Evolutionary conservation across 2,113 vertebrate species (phyloP).

Genomic region (Caretta caretta): DNA sequence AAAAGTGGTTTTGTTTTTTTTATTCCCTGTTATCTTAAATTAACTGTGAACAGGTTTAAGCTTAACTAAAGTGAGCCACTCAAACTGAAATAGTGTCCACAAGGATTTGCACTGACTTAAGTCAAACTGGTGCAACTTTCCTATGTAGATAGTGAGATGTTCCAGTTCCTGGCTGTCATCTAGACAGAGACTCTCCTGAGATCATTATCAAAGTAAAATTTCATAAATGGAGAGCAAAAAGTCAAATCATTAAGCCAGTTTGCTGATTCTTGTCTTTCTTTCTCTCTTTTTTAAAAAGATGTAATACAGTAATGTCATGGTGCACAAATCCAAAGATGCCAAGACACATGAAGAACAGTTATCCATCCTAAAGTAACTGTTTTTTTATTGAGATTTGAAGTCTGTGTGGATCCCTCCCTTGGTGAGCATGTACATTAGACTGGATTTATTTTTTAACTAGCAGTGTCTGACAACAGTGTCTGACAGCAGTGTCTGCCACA

Average conservation of each 20-base stretch:
- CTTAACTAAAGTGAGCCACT: neutral
- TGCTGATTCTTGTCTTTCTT: neutral
- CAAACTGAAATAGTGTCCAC: neutral
- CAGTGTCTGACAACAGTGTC: neutral
- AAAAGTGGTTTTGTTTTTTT: neutral
- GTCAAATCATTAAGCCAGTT: neutral
- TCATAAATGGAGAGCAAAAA: neutral
- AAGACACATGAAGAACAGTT: neutral
- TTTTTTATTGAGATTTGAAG: neutral
- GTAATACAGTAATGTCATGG: neutral
- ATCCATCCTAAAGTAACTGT: neutral
- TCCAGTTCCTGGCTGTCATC: neutral
- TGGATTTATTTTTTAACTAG: neutral
- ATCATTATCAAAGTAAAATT: neutral
- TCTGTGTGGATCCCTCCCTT: neutral
- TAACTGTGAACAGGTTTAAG: neutral
- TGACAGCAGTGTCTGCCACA: neutral
- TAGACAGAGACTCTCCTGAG: neutral
- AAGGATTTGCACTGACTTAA: neutral
- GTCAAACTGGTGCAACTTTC: neutral
- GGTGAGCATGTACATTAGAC: neutral
- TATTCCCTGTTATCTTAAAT: neutral
- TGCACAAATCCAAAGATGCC: neutral
- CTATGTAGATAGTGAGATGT: neutral
- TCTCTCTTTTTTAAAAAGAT: neutral